Evolutionary conservation across 2,888 invertebrate genomes (phyloP).

Genomic region (Xestoiulus laeticollis): DNA sequence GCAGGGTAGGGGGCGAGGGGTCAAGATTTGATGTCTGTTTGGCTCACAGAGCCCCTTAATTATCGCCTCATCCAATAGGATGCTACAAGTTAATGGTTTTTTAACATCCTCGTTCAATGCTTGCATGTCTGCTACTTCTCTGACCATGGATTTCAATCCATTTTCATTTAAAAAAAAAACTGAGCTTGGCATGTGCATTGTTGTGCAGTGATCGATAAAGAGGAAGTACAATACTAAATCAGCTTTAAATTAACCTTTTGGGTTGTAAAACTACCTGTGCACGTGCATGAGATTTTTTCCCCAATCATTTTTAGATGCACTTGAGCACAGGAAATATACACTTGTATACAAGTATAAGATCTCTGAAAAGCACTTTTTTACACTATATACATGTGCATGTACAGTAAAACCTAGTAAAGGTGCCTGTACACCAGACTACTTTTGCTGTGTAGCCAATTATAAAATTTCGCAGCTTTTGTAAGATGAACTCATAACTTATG

Average conservation of each 20-base stretch:
- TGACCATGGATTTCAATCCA: neutral
- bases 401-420: too few relatives aligned
- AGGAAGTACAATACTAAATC: neutral
- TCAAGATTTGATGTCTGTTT: slow-evolving; percentile 2
- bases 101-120: neutral
- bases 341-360: too few relatives aligned
- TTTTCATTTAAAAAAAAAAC: neutral
- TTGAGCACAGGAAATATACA: neutral
- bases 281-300: neutral
- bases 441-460: too few relatives aligned
- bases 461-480: too few relatives aligned
- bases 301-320: neutral
- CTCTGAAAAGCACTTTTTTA: neutral
- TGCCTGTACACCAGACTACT: too few relatives aligned
- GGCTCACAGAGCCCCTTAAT: slow-evolving; percentile 29
- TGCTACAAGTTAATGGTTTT: neutral
- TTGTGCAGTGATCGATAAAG: neutral
- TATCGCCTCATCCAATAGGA: slow-evolving; percentile 16
- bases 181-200: neutral
- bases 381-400: too few relatives aligned
- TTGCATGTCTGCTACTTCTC: neutral
- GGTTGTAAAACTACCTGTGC: neutral
- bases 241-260: neutral
- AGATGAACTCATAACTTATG: too few relatives aligned
- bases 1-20: slow-evolving; percentile 2